Conservation (phyloP, 2,888 invertebrate genomes). For the Gari tellinella region DNA sequence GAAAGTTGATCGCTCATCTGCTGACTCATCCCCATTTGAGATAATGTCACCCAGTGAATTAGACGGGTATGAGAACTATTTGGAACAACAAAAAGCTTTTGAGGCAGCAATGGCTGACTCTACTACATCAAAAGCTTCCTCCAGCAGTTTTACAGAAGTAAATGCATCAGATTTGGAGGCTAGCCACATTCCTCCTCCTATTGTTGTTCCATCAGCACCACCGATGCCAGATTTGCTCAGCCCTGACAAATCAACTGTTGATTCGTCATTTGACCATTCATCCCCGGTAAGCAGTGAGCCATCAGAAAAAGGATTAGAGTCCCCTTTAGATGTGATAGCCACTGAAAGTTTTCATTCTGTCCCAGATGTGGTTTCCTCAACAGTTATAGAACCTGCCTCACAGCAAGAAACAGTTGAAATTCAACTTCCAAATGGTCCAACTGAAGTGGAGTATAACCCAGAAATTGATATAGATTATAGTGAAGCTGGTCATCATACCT, state of each 20-base stretch:
- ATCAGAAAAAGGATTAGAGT: constrained; percentile 70
- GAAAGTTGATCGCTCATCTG: constrained; percentile 54
- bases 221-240: constrained; percentile 54
- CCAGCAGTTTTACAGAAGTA: constrained; percentile 57
- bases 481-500: constrained; percentile 12
- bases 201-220: constrained; percentile 37
- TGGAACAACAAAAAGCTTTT: constrained; percentile 42
- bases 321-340: constrained; percentile 58
- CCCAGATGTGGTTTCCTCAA: constrained; percentile 31
- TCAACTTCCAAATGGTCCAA: constrained; percentile 85
- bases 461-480: constrained; percentile 80
- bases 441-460: constrained; percentile 86
- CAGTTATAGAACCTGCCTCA: constrained; percentile 23
- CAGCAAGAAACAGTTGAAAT: constrained; percentile 24
- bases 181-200: constrained; percentile 17
- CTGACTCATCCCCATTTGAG: constrained; percentile 80
- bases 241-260: constrained; percentile 63
- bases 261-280: constrained; percentile 78
- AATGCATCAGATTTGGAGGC: constrained; percentile 27
- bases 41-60: constrained; percentile 76
- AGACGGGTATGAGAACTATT: constrained; percentile 65
- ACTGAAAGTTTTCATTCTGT: constrained; percentile 19
- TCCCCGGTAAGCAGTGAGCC: constrained; percentile 77
- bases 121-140: constrained; percentile 18
- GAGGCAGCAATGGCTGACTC: constrained; percentile 23